Evolutionary conservation across 2,888 invertebrate species (phyloP).

Genomic region (Ptilodon capucinus): DNA sequence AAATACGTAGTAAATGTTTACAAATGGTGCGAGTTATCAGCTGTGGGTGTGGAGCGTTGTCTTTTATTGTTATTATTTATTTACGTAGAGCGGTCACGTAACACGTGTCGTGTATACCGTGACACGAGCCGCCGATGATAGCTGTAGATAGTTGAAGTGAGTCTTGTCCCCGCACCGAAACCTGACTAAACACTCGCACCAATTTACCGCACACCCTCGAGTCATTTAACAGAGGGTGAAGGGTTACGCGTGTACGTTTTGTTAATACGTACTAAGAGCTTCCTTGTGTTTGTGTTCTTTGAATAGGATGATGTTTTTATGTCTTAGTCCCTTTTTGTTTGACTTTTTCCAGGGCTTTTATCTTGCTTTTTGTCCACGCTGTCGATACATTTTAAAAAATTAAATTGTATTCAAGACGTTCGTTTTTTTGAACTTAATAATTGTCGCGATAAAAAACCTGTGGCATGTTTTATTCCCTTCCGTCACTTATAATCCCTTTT

Average conservation of each 20-base stretch:
- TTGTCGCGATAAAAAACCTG: neutral
- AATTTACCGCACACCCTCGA: constrained; percentile 48
- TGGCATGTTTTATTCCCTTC: neutral
- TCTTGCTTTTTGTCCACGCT: neutral
- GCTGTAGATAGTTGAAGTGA: constrained; percentile 30
- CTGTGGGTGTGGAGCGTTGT: constrained; percentile 37
- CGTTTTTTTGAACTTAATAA: no score
- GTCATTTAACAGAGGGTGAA: constrained; percentile 48
- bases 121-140: constrained; percentile 51
- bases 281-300: constrained; percentile 23
- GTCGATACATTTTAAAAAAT: neutral
- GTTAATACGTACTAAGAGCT: constrained; percentile 23
- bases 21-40: constrained; percentile 49
- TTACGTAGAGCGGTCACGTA: constrained; percentile 46
- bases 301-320: constrained; percentile 14
- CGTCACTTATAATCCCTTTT: no score
- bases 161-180: constrained; percentile 27
- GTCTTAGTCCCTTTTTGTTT: neutral
- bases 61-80: constrained; percentile 56
- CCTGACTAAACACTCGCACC: constrained; percentile 42
- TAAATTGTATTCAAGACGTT: no score
- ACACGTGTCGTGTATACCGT: constrained; percentile 43
- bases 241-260: constrained; percentile 37
- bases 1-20: constrained; percentile 46
- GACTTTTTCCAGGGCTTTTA: neutral